Evolutionary conservation across 1,140 invertebrate species (phyloP).

Genomic region (Metaphire vulgaris): DNA sequence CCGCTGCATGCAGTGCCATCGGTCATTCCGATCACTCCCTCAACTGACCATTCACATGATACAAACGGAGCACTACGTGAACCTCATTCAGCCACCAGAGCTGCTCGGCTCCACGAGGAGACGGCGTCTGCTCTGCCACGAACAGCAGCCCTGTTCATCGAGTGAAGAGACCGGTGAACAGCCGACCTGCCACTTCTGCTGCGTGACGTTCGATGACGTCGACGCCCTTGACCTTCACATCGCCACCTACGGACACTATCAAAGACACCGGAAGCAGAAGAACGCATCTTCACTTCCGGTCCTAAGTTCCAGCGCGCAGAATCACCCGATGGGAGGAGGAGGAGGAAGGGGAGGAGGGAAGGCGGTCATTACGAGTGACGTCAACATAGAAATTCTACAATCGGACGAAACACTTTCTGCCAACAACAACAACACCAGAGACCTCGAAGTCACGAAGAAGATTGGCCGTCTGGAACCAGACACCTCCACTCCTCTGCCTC

Average conservation of each 20-base stretch:
- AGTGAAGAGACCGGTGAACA: conserved; percentile 54
- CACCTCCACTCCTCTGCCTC: too few relatives aligned
- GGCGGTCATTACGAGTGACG: too few relatives aligned
- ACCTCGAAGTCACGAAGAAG: too few relatives aligned
- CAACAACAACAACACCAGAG: too few relatives aligned
- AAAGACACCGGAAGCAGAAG: too few relatives aligned
- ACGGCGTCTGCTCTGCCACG: too few relatives aligned
- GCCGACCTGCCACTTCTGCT: conserved; percentile 79
- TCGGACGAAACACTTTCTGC: too few relatives aligned
- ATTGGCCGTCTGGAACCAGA: too few relatives aligned
- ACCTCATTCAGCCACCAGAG: conserved; percentile 60
- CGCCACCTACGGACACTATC: conserved; percentile 97
- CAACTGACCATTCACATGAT: conserved; percentile 99
- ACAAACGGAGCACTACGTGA: conserved; percentile 95
- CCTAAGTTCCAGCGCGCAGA: too few relatives aligned
- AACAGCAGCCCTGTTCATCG: conserved; percentile 86
- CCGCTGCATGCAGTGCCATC: conserved; percentile 98
- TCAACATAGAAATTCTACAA: too few relatives aligned
- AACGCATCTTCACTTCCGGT: too few relatives aligned
- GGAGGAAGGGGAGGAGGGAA: neutral
- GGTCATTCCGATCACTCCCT: conserved; percentile 85
- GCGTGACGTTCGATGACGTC: conserved; percentile 86
- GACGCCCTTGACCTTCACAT: conserved; percentile 95
- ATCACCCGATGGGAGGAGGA: neutral
- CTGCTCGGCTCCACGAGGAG: conserved; percentile 85